Evolutionary conservation across 2,888 invertebrate species (phyloP).

Genomic region (Rhynchonema sp.): DNA sequence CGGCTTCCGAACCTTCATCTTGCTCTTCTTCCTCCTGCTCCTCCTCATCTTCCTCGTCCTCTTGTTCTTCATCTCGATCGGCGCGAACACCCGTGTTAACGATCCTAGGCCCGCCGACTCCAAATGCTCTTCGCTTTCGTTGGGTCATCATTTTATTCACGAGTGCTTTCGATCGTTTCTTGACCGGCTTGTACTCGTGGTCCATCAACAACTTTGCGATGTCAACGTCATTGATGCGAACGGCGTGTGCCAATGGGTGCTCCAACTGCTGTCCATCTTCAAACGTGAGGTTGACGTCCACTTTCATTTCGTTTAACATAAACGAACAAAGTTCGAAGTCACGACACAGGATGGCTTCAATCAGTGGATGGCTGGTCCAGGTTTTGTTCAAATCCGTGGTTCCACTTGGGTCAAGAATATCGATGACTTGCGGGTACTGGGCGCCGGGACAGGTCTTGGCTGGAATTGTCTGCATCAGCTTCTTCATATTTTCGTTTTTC

Average conservation of each 20-base stretch:
- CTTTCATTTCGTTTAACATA: constrained; percentile 23
- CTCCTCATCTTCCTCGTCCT: constrained; percentile 4
- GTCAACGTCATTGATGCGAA: constrained; percentile 29
- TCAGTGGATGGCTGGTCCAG: constrained; percentile 22
- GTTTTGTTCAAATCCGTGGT: too few species aligned
- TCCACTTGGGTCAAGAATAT: not conserved
- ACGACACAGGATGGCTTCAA: constrained; percentile 27
- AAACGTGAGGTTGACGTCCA: not conserved
- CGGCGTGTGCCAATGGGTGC: constrained; percentile 33
- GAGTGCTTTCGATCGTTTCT: not conserved
- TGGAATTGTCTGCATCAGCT: not conserved
- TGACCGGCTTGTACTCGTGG: constrained; percentile 19
- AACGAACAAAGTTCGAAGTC: constrained; percentile 26
- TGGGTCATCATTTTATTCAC: too few species aligned
- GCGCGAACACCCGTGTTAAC: not conserved
- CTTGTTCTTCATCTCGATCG: constrained; percentile 6
- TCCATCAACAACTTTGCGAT: constrained; percentile 31
- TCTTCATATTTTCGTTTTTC: not conserved
- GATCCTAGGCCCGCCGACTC: not conserved
- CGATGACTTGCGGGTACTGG: not conserved
- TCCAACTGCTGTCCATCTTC: constrained; percentile 23
- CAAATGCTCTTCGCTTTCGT: not conserved
- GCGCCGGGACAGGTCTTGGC: not conserved
- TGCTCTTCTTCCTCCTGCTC: constrained; percentile 6
- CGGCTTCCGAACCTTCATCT: constrained; percentile 3